Evolutionary conservation across 1,140 invertebrate genomes (phyloP), one percentile per base, ranked within the genome.

Genomic region (Bombus waltoni): DNA sequence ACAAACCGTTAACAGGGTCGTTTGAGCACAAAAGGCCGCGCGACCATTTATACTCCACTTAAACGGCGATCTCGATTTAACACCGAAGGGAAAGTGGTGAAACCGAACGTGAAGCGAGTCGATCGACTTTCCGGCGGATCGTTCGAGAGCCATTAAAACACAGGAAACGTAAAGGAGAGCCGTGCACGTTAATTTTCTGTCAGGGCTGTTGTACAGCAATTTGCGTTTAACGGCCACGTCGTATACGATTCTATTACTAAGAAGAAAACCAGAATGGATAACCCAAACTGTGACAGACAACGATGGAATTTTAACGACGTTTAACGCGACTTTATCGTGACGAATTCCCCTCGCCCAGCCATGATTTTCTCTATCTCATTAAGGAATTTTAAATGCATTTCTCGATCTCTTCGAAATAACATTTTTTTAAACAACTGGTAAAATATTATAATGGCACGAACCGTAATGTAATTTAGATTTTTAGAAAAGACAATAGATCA

Each of bases 31-130:
- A 53, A 79, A 70, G 62, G n/a, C 44, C 40, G 35, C 15, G 73
- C 72, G 66, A 83, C 68, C 83, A 70, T 88, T 86, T 77, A 66
- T 75, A 87, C 71, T 62, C 68, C 74, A 25, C 57, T 83, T 78
- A 80, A 80, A 38, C 78, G 32, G 32, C 40, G 88, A 83, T 89
- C 73, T 89, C 84, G 66, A 89, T 87, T 85, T 59, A 79, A 47
- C 81, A 76, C 40, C 65, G 35, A 87, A 87, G 85, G 88, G 88
- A 89, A 89, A 89, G 88, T 89, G 87, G 88, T 79, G 88, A 89
- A 89, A 89, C 88, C 81, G 75, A 78, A 89, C 84, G 66, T 79
- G 80, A 88, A 75, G 80, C 88, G 80, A 72, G 72, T 66, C 71
- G 77, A 89, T 81, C 88, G 84, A 83, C 79, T 88, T 85, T 81